Evolutionary conservation across 2,797 vertebrate genomes (phyloP).

Genomic region (Chiroxiphia lanceolata): DNA sequence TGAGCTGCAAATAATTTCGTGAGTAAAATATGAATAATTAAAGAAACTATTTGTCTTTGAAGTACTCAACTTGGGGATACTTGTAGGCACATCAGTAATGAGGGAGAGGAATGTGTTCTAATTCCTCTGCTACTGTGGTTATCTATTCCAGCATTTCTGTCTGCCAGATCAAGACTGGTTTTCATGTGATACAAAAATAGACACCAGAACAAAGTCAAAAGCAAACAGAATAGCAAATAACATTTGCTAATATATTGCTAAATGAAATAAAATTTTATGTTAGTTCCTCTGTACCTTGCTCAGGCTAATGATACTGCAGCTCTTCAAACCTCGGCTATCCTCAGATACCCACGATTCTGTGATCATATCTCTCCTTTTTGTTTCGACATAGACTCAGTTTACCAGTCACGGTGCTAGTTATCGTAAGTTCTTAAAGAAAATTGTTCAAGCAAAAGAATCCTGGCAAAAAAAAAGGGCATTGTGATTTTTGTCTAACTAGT

Average conservation of each 20-base stretch:
- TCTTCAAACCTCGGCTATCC: neutral
- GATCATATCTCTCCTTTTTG: neutral
- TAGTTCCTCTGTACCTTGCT: neutral
- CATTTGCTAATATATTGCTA: too few relatives aligned
- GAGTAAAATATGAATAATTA: slow-evolving; percentile 31
- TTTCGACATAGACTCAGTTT: neutral
- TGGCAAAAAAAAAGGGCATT: neutral
- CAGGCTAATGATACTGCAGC: neutral
- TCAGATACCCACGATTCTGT: neutral
- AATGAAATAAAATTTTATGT: neutral
- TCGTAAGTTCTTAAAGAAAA: neutral
- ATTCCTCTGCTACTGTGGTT: neutral
- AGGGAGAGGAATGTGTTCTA: neutral
- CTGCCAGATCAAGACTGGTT: neutral
- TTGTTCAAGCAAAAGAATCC: neutral
- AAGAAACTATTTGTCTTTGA: slow-evolving; percentile 41
- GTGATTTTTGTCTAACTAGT: neutral
- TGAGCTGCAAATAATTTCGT: neutral
- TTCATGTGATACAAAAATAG: slow-evolving; percentile 24
- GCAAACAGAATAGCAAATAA: slow-evolving; percentile 22
- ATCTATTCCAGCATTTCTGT: slow-evolving; percentile 8
- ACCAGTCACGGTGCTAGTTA: neutral
- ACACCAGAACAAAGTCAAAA: slow-evolving; percentile 10
- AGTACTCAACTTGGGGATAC: neutral
- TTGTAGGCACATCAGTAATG: slow-evolving; percentile 7